Evolutionary conservation across 1,140 invertebrate genomes (phyloP).

Genomic region (Cecropterus lyciades): DNA sequence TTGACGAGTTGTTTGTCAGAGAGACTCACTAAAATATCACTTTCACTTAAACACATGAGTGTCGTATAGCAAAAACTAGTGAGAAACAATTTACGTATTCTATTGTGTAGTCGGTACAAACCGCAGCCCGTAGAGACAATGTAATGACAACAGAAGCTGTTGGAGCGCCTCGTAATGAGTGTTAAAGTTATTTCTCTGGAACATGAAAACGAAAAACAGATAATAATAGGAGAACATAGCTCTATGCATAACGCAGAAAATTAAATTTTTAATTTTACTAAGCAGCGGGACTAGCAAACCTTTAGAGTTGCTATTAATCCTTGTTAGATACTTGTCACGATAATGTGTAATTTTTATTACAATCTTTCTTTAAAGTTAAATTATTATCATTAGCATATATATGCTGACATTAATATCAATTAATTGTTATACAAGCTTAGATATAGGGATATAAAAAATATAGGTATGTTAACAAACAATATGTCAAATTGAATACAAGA

Average conservation of each 20-base stretch:
- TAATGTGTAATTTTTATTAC: background rate
- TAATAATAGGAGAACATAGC: conserved; percentile 39
- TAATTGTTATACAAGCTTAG: too few relatives aligned
- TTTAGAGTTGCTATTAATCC: conserved; percentile 41
- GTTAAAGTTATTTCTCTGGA: conserved; percentile 52
- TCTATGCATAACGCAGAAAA: conserved; percentile 74
- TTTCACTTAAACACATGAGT: conserved; percentile 62
- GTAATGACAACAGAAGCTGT: conserved; percentile 54
- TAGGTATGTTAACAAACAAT: too few relatives aligned
- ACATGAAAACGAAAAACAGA: conserved; percentile 67
- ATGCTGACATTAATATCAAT: too few relatives aligned
- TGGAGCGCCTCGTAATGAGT: conserved; percentile 40
- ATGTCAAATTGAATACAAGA: too few relatives aligned
- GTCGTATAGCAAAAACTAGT: conserved; percentile 44
- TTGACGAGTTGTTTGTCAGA: conserved; percentile 68
- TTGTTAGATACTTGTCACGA: background rate
- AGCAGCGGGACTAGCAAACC: conserved; percentile 47
- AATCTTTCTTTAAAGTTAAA: background rate
- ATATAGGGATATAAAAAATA: too few relatives aligned
- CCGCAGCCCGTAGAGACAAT: conserved; percentile 67
- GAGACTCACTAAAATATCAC: conserved; percentile 55
- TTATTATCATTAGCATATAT: too few relatives aligned
- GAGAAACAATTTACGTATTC: conserved; percentile 53
- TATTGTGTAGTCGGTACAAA: conserved; percentile 65
- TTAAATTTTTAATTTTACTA: conserved; percentile 72